These are phyloP conservation scores for Chironomus striatipennis DNA, from an alignment of 1,140 invertebrate genomes.

Conservation along the genomic window DNA sequence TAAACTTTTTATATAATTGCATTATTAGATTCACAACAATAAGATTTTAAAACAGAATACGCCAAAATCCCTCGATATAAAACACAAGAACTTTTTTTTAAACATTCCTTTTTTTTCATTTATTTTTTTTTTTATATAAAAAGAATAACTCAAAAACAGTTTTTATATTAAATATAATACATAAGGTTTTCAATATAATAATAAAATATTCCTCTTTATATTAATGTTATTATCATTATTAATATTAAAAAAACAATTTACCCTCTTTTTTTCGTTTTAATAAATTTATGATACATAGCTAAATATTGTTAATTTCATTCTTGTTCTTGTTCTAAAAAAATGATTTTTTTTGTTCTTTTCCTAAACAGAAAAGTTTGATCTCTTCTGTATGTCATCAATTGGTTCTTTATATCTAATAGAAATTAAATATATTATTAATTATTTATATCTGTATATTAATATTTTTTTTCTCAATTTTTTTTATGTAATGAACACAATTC, in stretches of 20 bases:
- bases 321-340: background rate
- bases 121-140: background rate
- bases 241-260: constrained; percentile 1
- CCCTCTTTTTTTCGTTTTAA: background rate
- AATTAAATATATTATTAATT: background rate
- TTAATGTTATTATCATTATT: background rate
- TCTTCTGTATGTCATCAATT: background rate
- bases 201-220: background rate
- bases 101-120: background rate
- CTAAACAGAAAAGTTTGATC: background rate
- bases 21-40: too few relatives aligned
- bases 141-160: background rate
- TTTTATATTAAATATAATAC: background rate
- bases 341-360: background rate
- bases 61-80: too few relatives aligned
- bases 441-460: too few relatives aligned
- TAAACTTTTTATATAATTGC: too few relatives aligned
- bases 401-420: background rate
- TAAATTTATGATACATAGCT: constrained; percentile 2
- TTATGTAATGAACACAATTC: constrained; percentile 4
- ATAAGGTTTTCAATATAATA: background rate
- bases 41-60: too few relatives aligned
- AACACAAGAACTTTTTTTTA: too few relatives aligned
- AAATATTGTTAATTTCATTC: background rate
- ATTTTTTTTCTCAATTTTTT: too few relatives aligned